Conservation (phyloP, 2,888 invertebrate species). For the Idaea straminata region DNA sequence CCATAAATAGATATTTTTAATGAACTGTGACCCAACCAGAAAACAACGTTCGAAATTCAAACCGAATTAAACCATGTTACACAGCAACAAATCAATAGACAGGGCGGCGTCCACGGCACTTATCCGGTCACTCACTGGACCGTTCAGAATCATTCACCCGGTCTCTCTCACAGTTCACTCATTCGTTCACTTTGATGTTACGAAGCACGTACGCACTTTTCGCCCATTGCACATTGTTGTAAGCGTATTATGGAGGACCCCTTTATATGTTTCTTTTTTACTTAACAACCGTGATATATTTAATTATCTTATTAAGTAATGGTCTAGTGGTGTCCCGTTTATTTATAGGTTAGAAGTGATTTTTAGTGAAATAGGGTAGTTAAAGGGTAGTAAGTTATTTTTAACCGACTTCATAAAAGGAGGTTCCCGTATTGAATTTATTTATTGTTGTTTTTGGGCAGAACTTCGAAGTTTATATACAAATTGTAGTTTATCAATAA, state of each 20-base stretch:
- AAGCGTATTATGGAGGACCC: slow-evolving; percentile 48
- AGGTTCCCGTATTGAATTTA: too few relatives aligned
- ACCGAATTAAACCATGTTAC: slow-evolving; percentile 1
- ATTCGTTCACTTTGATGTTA: slow-evolving; percentile 68
- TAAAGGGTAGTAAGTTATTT: background rate
- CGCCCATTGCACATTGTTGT: slow-evolving; percentile 55
- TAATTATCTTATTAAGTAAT: slow-evolving; percentile 16
- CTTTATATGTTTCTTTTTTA: slow-evolving; percentile 33
- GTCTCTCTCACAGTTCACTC: slow-evolving; percentile 52
- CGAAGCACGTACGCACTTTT: slow-evolving; percentile 60
- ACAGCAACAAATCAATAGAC: background rate
- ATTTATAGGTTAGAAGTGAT: background rate
- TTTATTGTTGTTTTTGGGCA: too few relatives aligned
- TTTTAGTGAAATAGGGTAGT: background rate
- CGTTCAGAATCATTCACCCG: slow-evolving; percentile 64
- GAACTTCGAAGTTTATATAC: too few relatives aligned
- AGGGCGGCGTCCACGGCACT: background rate
- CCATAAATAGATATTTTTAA: too few relatives aligned
- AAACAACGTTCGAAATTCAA: background rate
- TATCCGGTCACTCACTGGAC: slow-evolving; percentile 59
- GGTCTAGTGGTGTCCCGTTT: slow-evolving; percentile 3
- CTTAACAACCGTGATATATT: slow-evolving; percentile 29
- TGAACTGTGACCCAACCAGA: too few relatives aligned
- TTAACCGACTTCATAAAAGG: background rate
- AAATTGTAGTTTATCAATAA: too few relatives aligned